Evolutionary conservation across 1,140 invertebrate species (phyloP).

Genomic region (Proctacanthus coquilletti): DNA sequence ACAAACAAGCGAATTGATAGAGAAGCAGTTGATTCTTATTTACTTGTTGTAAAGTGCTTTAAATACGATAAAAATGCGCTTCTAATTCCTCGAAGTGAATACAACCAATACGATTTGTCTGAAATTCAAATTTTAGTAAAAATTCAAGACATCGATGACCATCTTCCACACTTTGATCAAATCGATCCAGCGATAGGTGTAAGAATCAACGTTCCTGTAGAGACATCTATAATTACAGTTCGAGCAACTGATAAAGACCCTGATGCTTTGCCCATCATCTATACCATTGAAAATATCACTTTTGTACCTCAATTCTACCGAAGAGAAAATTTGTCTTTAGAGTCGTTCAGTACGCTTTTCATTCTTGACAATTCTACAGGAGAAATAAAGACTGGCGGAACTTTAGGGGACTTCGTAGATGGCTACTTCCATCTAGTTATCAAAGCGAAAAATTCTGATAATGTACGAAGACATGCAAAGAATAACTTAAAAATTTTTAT

Average conservation of each 20-base stretch:
- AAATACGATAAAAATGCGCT: no score
- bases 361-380: conserved; percentile 46
- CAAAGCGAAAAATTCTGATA: conserved; percentile 44
- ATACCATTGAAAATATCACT: conserved; percentile 44
- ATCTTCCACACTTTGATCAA: conserved; percentile 48
- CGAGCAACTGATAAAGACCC: conserved; percentile 51
- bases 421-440: conserved; percentile 48
- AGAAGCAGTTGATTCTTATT: conserved; percentile 40
- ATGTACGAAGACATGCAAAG: conserved; percentile 20
- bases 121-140: conserved; percentile 49
- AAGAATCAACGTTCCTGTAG: conserved; percentile 55
- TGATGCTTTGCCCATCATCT: conserved; percentile 44
- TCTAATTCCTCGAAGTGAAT: conserved; percentile 24
- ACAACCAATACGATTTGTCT: conserved; percentile 43
- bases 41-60: conserved; percentile 55
- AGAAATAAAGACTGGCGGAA: conserved; percentile 49
- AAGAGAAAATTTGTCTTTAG: conserved; percentile 27
- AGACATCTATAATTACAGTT: conserved; percentile 49
- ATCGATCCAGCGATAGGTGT: conserved; percentile 55
- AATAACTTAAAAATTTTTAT: conserved; percentile 49
- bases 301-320: conserved; percentile 47
- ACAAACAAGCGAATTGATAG: conserved; percentile 47
- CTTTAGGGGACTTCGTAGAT: conserved; percentile 51
- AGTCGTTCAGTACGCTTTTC: conserved; percentile 36
- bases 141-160: conserved; percentile 58